Evolutionary conservation across 2,113 vertebrate species (phyloP), one percentile per base, ranked within the genome.

Genomic region (Ciconia maguari): DNA sequence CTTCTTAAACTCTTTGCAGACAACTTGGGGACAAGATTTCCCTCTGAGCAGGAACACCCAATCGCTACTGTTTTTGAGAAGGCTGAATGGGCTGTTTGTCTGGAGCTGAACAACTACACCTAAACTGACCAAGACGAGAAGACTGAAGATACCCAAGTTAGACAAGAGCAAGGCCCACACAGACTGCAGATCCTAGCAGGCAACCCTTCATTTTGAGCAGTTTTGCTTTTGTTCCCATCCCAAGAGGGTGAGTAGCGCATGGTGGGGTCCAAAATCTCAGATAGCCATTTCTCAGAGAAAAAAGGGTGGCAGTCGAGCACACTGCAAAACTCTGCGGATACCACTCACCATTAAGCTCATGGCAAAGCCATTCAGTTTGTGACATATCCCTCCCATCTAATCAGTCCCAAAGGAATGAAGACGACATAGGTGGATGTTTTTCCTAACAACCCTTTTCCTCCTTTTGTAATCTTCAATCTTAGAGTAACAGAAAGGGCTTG

Each of bases 341-440:
- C 6, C 24, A 4, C 48, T 44, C 0, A 0, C n/a, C n/a, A 4
- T 41, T 29, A 16, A 82, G 44, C 26, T 62, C 49, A 16, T 1
- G 4, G 36, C 19, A 49, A 46, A 72, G 42, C 62, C 70, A 24
- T 48, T 72, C 46, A 14, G 11, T 42, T 86, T 77, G 66, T 66
- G 58, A 20, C 42, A 52, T 2, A 46, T 49, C 34, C 27, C 17
- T 22, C 42, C 9, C 66, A 46, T 27, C 70, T 68, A 26, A 64
- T 57, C 62, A 71, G 71, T 11, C 58, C 62, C 66, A 38, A 48
- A 41, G 64, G 66, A 83, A 51, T 2, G 8, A 66, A 70, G 71
- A 74, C 0, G 1, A 27, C 61, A 55, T 18, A 69, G 51, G 91
- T 90, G 75, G 38, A 68, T 64, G 34, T 68, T 94, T 78, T 65